Base-by-base conservation (phyloP, 64 coral and sea anemone genomes). In the Montipora cactus region DNA sequence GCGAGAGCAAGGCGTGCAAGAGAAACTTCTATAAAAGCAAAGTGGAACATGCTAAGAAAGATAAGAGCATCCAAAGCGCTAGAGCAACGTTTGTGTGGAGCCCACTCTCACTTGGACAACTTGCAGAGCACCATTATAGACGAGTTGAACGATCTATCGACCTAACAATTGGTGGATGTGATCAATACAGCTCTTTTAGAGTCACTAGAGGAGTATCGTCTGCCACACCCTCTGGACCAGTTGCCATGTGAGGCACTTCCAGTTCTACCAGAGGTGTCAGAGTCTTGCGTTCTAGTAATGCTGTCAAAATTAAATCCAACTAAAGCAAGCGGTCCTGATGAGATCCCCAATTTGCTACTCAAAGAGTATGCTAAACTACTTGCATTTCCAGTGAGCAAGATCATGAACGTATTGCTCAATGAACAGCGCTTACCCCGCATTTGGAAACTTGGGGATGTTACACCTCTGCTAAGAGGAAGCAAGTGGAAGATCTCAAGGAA, bases 1-100 rank as follows among this genome's bases (percentile, higher is more conserved):
- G 90, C 11, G 80, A 92, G 71, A 83, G 79, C 18, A 83, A 84
- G 75, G 9, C 18, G 47, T 75, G 45, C 64, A 91, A 91, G 45
- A 59, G 16, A 44, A 74, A 45, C 8, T 82, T 81, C 74, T 91
- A 91, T 22, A 50, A 72, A 13, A 50, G 59, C 15, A 91, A 91
- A 73, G 79, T 91, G 47, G 62, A 91, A 16, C 89, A 83, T 71
- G 72, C 74, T 45, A 91, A 83, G 37, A 21, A 83, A 3, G 23
- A 23, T 23, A 23, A 0, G 79, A 71, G 2, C 13, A 91, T 82
- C 59, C 16, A 50, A 83, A 91, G 52, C 25, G 19, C 7, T 89
- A 71, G 87, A 77, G 87, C 73, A 89, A 58, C 16, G 87, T 16
- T 37, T 89, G 9, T 51, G 87, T 58, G 87, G 87, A 45, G n/a